Percentiles rank a stretch among this genome's conserved stretches.
These are phyloP conservation scores for Parus major DNA, from an alignment of 2,113 vertebrate genomes.

Conservation along the genomic window DNA sequence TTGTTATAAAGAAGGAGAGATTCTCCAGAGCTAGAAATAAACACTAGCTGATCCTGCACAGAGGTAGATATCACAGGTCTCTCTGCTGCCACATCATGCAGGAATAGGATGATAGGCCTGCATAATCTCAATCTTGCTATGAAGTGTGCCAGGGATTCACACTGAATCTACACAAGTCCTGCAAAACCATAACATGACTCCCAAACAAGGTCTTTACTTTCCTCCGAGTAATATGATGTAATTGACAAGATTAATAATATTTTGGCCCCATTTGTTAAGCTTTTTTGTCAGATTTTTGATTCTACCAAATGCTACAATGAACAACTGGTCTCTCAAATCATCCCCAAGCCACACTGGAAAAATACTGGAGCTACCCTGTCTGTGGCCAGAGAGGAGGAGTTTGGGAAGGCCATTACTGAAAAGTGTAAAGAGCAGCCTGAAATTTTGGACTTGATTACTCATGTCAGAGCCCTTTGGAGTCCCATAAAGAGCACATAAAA, in stretches of 20 bases:
- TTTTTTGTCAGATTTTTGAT: not conserved
- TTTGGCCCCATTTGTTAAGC: not conserved
- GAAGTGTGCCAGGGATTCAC: not conserved
- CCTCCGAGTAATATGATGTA: not conserved
- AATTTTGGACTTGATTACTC: not conserved
- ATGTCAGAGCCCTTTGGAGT: not conserved
- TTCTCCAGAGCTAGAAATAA: not conserved
- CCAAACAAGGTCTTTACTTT: not conserved
- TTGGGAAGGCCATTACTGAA: not conserved
- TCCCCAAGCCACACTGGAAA: not conserved
- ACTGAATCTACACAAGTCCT: accelerated
- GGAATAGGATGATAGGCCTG: not conserved
- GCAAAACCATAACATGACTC: not conserved
- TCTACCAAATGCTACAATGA: not conserved
- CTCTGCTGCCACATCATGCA: not conserved
- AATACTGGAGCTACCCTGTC: not conserved
- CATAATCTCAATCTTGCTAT: not conserved
- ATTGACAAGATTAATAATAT: not conserved
- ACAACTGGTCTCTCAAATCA: not conserved
- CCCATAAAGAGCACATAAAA: not conserved
- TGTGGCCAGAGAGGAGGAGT: not conserved
- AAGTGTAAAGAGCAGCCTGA: not conserved
- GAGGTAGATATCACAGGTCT: accelerated
- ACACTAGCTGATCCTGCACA: not conserved
- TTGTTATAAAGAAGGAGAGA: not conserved